Conservation (phyloP, 2,888 invertebrate genomes). For the Corythucha ciliata region DNA sequence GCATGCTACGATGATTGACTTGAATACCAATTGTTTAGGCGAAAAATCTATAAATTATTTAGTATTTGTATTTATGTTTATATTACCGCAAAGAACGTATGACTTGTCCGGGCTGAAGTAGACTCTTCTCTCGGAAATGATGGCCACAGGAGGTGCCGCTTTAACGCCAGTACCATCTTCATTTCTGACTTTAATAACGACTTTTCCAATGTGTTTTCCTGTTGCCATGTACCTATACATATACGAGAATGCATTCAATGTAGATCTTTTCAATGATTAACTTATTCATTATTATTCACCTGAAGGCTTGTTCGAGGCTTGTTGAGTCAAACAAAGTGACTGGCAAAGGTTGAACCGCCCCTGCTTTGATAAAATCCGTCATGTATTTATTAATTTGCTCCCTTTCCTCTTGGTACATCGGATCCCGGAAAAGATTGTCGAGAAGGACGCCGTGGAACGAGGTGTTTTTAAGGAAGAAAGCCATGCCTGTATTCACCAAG, state of each 20-base stretch:
- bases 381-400: slow-evolving; percentile 66
- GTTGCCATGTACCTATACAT: slow-evolving; percentile 88
- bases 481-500: slow-evolving; percentile 91
- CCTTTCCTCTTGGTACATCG: slow-evolving; percentile 56
- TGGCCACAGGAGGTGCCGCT: slow-evolving; percentile 43
- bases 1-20: no score
- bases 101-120: slow-evolving; percentile 71
- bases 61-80: no score
- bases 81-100: slow-evolving; percentile 71
- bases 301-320: slow-evolving; percentile 87
- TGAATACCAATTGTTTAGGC: no score
- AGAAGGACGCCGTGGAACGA: slow-evolving; percentile 95
- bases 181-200: slow-evolving; percentile 76
- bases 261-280: no score
- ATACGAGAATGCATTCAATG: no score
- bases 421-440: slow-evolving; percentile 68
- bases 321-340: slow-evolving; percentile 73
- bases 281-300: no score
- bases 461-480: slow-evolving; percentile 88
- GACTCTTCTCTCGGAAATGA: slow-evolving; percentile 74
- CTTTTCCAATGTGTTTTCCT: slow-evolving; percentile 97
- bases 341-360: slow-evolving; percentile 85
- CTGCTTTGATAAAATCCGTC: slow-evolving; percentile 71
- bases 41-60: no score
- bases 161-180: no score